Base-by-base conservation (phyloP, 2,888 invertebrate species). In the Xylota sylvarum region DNA sequence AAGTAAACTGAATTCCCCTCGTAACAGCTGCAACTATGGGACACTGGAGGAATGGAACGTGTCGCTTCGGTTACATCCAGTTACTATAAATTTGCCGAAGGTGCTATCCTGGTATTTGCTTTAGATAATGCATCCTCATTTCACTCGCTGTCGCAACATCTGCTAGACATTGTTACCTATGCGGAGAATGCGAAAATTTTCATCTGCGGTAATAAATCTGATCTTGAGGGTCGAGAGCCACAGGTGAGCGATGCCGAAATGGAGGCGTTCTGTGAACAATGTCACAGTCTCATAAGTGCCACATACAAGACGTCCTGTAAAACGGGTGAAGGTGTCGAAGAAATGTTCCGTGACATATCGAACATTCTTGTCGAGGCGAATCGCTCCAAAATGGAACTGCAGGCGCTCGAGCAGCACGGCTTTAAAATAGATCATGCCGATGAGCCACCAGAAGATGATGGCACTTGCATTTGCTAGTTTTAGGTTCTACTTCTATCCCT, bases 171-270 rank as follows among this genome's bases (percentile, higher is more conserved):
- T 90, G 97, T 98, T 2, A 97, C 97, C 48, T 97, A 97, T 92
- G 97, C 98, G 9, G 98, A 98, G 92, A 98, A 97, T 93, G 98
- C 98, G 5, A 97, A 98, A 93, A 98, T 98, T 92, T 98, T 97
- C 93, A 94, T 98, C 14, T 98, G 98, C 93, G 98, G 98, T 62
- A 98, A 98, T 91, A 98, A 98, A 93, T 95, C 95, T 64, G 98
- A 98, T 92, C 93, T 97, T 67, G 96, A 96, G 90, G 95, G 95
- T 10, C 92, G 93, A 23, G 94, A 94, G 69, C 96, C 96, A 0
- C 96, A 97, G 93, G 92, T 98, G 7, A 96, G 96, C 14, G 97
- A 98, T 91, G 94, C 95, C 77, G 98, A 98, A 92, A 96, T 98
- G 92, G 97, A 98, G 91, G 95, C 95, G 88, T 98, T 98, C 92